Base-by-base conservation (phyloP, 2,888 invertebrate species). In the Oithona nana region DNA sequence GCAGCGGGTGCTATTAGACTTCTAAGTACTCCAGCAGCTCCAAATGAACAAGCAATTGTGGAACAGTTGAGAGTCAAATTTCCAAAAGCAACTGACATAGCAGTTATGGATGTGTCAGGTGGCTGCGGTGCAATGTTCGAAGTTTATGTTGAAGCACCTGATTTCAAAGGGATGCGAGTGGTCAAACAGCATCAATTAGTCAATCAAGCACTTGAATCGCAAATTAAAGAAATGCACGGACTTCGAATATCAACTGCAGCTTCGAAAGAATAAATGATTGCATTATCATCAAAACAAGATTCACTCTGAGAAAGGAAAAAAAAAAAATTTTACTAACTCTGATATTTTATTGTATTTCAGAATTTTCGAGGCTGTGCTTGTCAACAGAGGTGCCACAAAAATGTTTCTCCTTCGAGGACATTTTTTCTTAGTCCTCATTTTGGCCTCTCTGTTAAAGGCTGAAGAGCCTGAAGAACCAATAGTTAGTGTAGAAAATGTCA, bases 201-300 rank as follows among this genome's bases (percentile, higher is more conserved):
- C 6, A 61, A 52, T n/a, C 28, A 78, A 77, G 79, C 80, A 3
- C 75, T 88, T 50, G 83, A 83, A 70, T 79, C 79, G 67, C 83
- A 88, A 74, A 87, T 88, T 65, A 83, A 83, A 68, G 79, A 81
- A 69, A 87, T 88, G 83, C 88, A 88, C 71, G 88, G 88, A 8
- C 75, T 88, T 61, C 78, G 86, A 66, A 85, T 88, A 68, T 79
- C 82, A 67, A 88, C 88, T 0, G 77, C 78, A 64, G 73, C 77
- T 26, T 75, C 81, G n/a, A n/a, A n/a, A n/a, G n/a, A n/a, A n/a
- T n/a, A n/a, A n/a, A n/a, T n/a, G n/a, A n/a, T n/a, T n/a, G n/a
- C n/a, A n/a, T n/a, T n/a, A n/a, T n/a, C n/a, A n/a, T n/a, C n/a
- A n/a, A n/a, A n/a, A n/a, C n/a, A n/a, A n/a, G n/a, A n/a, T n/a